Evolutionary conservation across 2,113 vertebrate species (phyloP), one percentile per base, ranked within the genome.

Genomic region (Leuciscus idus): DNA sequence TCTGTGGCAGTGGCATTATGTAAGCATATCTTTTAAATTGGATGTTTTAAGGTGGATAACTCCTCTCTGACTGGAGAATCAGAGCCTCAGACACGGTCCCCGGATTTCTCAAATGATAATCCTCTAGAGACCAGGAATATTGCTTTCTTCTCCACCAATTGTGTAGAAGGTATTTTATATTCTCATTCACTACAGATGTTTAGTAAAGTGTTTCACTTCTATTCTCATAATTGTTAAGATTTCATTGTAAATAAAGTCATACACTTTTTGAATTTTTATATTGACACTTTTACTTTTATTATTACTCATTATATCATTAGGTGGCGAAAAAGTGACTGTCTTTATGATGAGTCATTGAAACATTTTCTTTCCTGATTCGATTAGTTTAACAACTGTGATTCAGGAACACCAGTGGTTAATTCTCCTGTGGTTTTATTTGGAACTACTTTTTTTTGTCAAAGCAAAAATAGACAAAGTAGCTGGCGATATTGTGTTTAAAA

Each of bases 131-230:
- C 95, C 3, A 91, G 93, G 82, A 95, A 95, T 82, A 93, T 95
- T 52, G 93, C 94, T 78, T 95, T 95, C 91, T 95, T 95, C 64
- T 95, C 95, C 62, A 95, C 95, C 79, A 95, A 95, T 92, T 95
- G 95, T 9, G 95, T 95, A 13, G 90, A 92, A 87, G 95, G 95
- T 94, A 85, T 11, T 61, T 30, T 15, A 46, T 59, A 10, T 66
- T 80, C 19, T 75, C 43, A 72, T 50, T 66, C 15, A 57, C 46
- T 21, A 36, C 9, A 23, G 19, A 61, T 80, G 30, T 55, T 78
- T 6, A 50, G 28, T 33, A 78, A 55, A 33, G 4, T 12, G 50
- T 57, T 78, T 57, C 2, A 23, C 50, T 33, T 57, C 19, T 57
- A 19, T 52, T 52, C 6, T 12, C 5, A 75, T 23, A 23, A 39